Conservation (phyloP, 2,888 invertebrate species). For the Hipparchia semele region DNA sequence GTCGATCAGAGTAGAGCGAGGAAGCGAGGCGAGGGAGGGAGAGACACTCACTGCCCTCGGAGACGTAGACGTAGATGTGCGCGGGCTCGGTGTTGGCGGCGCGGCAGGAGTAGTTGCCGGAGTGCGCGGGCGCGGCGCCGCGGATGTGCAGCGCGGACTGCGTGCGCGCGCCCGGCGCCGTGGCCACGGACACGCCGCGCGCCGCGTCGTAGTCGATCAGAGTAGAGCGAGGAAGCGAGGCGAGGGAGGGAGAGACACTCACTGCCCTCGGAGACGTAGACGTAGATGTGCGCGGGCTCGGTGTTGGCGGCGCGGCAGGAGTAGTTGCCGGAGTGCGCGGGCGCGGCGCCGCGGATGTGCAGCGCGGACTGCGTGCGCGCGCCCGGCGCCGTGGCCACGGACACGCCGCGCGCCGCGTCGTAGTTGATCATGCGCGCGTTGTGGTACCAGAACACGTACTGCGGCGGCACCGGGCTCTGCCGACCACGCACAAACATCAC, state of each 20-base stretch:
- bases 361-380: constrained; percentile 93
- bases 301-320: constrained; percentile 95
- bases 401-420: constrained; percentile 91
- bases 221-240: constrained; percentile 84
- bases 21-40: neutral
- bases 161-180: constrained; percentile 25
- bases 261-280: constrained; percentile 95
- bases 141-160: too few relatives aligned
- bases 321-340: constrained; percentile 94
- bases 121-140: constrained; percentile 81
- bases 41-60: constrained; percentile 87
- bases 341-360: constrained; percentile 88
- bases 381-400: constrained; percentile 92
- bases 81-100: too few relatives aligned
- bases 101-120: constrained; percentile 86
- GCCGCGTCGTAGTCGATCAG: too few relatives aligned
- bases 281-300: constrained; percentile 93
- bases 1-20: constrained; percentile 88
- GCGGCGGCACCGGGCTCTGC: constrained; percentile 95
- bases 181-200: constrained; percentile 88
- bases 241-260: neutral
- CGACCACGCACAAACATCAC: constrained; percentile 78
- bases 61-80: constrained; percentile 92
- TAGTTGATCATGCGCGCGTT: constrained; percentile 97
- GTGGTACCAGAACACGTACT: constrained; percentile 98